A percentile compares a stretch with the other conserved stretches of the same genome.
These are phyloP conservation scores for Dyspetes luteomarginatus DNA, from an alignment of 2,888 invertebrate genomes.

Conservation along the genomic window DNA sequence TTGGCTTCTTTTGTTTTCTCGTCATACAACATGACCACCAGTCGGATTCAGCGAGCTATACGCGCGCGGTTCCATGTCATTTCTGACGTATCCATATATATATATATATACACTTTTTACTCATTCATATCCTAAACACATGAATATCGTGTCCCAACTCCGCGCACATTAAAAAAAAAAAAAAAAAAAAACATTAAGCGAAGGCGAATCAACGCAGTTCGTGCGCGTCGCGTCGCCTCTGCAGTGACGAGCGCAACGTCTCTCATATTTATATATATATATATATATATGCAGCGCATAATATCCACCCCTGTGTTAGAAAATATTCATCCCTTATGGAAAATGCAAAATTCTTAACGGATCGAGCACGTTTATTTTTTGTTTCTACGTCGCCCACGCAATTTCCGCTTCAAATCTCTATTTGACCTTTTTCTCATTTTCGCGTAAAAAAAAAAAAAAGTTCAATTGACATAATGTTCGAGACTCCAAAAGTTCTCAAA, in stretches of 20 bases:
- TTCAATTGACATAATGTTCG: neutral
- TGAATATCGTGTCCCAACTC: constrained; percentile 15
- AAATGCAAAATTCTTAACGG: constrained; percentile 4
- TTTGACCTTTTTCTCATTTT: constrained; percentile 2
- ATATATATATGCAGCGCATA: neutral
- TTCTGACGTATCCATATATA: constrained; percentile 69
- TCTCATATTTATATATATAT: constrained; percentile 28
- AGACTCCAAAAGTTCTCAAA: no score
- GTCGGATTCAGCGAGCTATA: constrained; percentile 71
- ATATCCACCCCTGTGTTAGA: constrained; percentile 1
- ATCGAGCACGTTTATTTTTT: constrained; percentile 7
- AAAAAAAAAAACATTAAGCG: neutral
- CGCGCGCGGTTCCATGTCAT: constrained; percentile 77
- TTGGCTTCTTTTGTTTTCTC: constrained; percentile 83
- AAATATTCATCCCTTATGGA: constrained; percentile 2
- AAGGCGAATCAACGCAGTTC: constrained; percentile 57
- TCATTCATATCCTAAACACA: neutral
- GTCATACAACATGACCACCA: constrained; percentile 76
- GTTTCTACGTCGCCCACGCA: constrained; percentile 38
- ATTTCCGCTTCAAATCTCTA: constrained; percentile 33
- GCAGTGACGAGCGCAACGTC: constrained; percentile 53
- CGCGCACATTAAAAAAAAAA: neutral
- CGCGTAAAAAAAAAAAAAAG: constrained; percentile 12
- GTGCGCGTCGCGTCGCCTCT: constrained; percentile 59
- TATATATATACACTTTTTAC: constrained; percentile 17